These are phyloP conservation scores for Rhorus exstirpatorius DNA, from an alignment of 2,888 invertebrate species.

Conservation along the genomic window DNA sequence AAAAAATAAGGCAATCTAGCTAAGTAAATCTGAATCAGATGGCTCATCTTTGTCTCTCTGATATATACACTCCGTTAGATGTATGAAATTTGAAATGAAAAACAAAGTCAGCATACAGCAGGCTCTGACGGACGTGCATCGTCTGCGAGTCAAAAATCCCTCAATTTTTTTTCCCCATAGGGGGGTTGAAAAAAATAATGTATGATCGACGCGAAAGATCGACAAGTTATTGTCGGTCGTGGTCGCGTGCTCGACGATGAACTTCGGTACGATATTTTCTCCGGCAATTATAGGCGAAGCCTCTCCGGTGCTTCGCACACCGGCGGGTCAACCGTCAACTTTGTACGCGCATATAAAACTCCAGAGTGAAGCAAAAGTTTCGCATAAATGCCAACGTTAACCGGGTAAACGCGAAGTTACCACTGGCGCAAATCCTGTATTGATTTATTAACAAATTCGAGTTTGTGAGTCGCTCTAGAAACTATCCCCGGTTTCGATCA, in stretches of 20 bases:
- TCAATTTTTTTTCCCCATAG: not conserved
- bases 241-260: conserved; percentile 50
- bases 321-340: not conserved
- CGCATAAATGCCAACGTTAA: conserved; percentile 56
- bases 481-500: too few species aligned
- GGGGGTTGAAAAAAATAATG: not conserved
- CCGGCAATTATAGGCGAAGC: conserved; percentile 69
- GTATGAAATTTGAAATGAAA: too few species aligned
- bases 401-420: conserved; percentile 14
- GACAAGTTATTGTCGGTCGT: conserved; percentile 49
- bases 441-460: conserved; percentile 30
- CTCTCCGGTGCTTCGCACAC: conserved; percentile 27
- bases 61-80: too few species aligned
- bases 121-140: not conserved
- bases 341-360: conserved; percentile 2
- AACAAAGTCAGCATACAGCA: too few species aligned
- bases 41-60: too few species aligned
- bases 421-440: conserved; percentile 35
- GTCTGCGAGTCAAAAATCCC: too few species aligned
- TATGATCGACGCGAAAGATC: conserved; percentile 29
- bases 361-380: conserved; percentile 42
- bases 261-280: conserved; percentile 52
- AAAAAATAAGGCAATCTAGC: too few species aligned
- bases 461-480: too few species aligned
- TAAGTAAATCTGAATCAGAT: too few species aligned